Percentiles rank a stretch among this genome's conserved stretches.
Conservation (phyloP, 2,888 invertebrate species). For the Rhamnusium bicolor region DNA sequence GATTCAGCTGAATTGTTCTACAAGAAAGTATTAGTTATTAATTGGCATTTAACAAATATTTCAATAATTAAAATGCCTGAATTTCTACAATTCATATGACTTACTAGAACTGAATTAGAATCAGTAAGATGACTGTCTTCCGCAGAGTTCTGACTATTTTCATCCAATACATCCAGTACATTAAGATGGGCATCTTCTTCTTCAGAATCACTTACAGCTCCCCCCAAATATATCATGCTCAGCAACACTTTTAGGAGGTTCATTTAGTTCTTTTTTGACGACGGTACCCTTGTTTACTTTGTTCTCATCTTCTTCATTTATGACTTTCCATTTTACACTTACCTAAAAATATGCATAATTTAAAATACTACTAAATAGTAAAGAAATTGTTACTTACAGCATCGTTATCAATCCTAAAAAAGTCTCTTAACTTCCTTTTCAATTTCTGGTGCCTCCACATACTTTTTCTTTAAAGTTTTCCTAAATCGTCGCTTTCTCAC, state of each 20-base stretch:
- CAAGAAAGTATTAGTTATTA: conserved; percentile 35
- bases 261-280: conserved; percentile 67
- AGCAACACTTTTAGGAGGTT: conserved; percentile 70
- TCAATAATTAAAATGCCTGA: background rate
- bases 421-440: conserved; percentile 97
- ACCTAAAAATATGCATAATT: conserved; percentile 51
- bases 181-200: conserved; percentile 81
- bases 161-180: conserved; percentile 82
- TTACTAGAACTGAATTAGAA: conserved; percentile 75
- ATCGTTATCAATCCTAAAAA: conserved; percentile 92
- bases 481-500: conserved; percentile 93
- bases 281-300: conserved; percentile 70
- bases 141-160: conserved; percentile 82
- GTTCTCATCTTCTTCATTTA: conserved; percentile 88
- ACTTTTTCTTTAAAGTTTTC: conserved; percentile 96
- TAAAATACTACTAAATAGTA: background rate
- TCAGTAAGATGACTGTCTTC: conserved; percentile 84
- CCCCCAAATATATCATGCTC: conserved; percentile 94
- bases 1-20: conserved; percentile 66
- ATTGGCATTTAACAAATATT: background rate
- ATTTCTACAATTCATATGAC: background rate
- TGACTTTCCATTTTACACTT: conserved; percentile 88
- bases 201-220: conserved; percentile 92
- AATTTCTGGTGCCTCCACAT: conserved; percentile 97
- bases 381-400: conserved; percentile 83